Evolutionary conservation across 2,888 invertebrate species (phyloP), one percentile per base, ranked within the genome.

Genomic region (Choristoneura rosaceana): DNA sequence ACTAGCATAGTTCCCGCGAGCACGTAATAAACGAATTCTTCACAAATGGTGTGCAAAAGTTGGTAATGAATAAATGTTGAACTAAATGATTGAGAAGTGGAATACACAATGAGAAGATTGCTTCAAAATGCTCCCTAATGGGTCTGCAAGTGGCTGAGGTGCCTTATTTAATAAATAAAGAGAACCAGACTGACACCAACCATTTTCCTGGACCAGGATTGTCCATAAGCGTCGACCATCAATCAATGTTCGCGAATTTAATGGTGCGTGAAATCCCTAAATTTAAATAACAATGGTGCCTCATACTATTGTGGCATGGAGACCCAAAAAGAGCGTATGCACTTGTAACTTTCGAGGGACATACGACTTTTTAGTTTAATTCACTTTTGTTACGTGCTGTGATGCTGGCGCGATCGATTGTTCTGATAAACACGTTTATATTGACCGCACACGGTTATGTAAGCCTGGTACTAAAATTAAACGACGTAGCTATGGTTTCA

Each of bases 251-350:
- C 73, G 80, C 80, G 65, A 69, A 77, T 76, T 82, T 83, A 88
- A 89, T 87, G 86, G 81, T 71, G 82, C 85, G 79, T 85, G 81
- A 87, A 87, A 89, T 89, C 82, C 81, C 79, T 78, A 64, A 76
- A 89, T 89, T 87, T 87, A 83, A 87, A 89, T 87, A 83, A 89
- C 86, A 88, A 90, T 84, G 81, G 81, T 77, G 65, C 74, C 59
- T 17, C 70, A 61, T 74, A 68, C 64, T 74, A 67, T 71, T 69
- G 38, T 38, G 17, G 25, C 15, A 52, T 38, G 10, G 47, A 7
- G 10, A 15, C 50, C 41, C n/a, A 47, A 50, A 25, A 58, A 71
- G 33, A 58, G 47, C 67, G 52, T 15, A 34, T 62, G 71, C 43
- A 33, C 25, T 15, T 8, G 8, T 61, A 15, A n/a, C 17, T 45